Evolutionary conservation across 2,113 vertebrate genomes (phyloP), one percentile per base, ranked within the genome.

Genomic region (Austrofundulus limnaeus): DNA sequence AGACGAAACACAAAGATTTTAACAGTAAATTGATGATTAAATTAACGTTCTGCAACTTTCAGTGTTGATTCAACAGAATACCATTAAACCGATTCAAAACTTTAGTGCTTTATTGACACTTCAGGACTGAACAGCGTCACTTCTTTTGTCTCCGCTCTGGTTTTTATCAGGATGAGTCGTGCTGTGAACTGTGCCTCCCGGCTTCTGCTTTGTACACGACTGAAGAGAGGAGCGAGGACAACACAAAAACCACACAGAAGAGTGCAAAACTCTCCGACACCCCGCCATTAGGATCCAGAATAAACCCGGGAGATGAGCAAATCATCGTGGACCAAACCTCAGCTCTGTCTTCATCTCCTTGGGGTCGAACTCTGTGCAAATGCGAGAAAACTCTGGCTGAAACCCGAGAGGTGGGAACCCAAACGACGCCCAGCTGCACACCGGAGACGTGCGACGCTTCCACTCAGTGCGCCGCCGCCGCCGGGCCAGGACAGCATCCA

Each of bases 401-500:
- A 63, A 72, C 56, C 2, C 66, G 34, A 13, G 89, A 95, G 1
- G 75, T 19, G 0, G 93, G 71, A 66, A 92, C 90, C 0, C 95
- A 97, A 79, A 96, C 94, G 0, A 77, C 83, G 4, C 2, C 2
- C 52, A 23, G 12, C 1, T 17, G 37, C 25, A 0, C 6, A 0
- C 11, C 48, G 2, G 66, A 54, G 47, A 92, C 66, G 8, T 41
- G 47, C 11, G 88, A 96, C 2, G 88, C 77, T 31, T 89, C 90
- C 0, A 81, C 88, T 20, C 95, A 96, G 69, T 95, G 94, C 43
- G 31, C 25, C 25, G 25, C 25, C 25, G 25, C 25, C 7, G 25
- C 3, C 25, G 25, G 25, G 25, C 7, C 25, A n/a, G n/a, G n/a
- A n/a, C n/a, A n/a, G n/a, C n/a, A n/a, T n/a, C n/a, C n/a, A n/a